Conservation (phyloP, 2,888 invertebrate genomes). For the Drosophila seclusa region DNA sequence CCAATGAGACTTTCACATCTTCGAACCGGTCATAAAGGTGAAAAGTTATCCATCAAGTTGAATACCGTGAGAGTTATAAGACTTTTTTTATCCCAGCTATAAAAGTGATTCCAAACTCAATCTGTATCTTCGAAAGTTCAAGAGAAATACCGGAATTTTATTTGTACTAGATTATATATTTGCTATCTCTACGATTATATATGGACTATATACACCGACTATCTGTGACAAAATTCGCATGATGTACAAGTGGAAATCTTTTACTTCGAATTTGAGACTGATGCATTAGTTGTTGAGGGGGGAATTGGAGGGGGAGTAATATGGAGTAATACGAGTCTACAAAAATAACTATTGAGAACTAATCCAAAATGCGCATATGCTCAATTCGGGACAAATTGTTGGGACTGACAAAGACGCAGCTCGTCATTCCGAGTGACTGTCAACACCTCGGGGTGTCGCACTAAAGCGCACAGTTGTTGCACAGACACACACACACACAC, state of each 20-base stretch:
- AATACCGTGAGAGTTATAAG: too few species aligned
- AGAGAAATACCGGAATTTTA: not conserved
- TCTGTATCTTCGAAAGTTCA: not conserved
- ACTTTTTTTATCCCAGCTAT: not conserved
- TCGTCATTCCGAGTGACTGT: slow-evolving; percentile 84
- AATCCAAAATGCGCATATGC: slow-evolving; percentile 71
- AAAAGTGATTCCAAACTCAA: not conserved
- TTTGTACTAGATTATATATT: not conserved
- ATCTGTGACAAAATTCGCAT: not conserved
- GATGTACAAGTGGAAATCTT: not conserved
- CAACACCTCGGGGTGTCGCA: slow-evolving; percentile 85
- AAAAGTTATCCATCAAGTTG: not conserved
- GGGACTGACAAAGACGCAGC: slow-evolving; percentile 37
- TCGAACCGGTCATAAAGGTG: not conserved
- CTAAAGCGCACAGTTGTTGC: slow-evolving; percentile 68
- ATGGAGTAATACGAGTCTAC: slow-evolving; percentile 41
- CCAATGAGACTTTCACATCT: not conserved
- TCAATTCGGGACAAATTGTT: slow-evolving; percentile 35
- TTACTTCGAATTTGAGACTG: slow-evolving; percentile 9
- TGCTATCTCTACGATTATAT: not conserved
- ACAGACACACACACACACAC: slow-evolving; percentile 13
- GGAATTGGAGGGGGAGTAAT: not conserved
- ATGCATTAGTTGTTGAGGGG: not conserved
- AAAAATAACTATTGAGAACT: slow-evolving; percentile 38
- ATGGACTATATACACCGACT: not conserved